Evolutionary conservation across 2,888 invertebrate genomes (phyloP).

Genomic region (Falcaria lacertinaria): DNA sequence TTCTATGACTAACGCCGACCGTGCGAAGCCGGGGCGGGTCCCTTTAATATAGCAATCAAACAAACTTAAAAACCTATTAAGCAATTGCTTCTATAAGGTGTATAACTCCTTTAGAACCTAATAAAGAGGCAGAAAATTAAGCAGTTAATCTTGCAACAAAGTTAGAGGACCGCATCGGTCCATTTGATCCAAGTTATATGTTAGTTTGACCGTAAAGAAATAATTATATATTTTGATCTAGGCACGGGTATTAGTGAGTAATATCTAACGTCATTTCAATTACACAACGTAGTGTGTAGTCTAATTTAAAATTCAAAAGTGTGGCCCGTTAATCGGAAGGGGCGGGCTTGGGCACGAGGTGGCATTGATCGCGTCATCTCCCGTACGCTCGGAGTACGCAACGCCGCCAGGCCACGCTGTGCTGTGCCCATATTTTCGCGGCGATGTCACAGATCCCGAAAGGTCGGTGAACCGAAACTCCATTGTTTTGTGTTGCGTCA

Average conservation of each 20-base stretch:
- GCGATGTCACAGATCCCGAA: constrained; percentile 72
- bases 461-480: constrained; percentile 73
- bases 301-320: constrained; percentile 68
- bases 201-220: neutral
- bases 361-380: constrained; percentile 60
- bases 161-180: neutral
- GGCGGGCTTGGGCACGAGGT: constrained; percentile 53
- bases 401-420: constrained; percentile 38
- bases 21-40: too few species aligned
- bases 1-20: too few species aligned
- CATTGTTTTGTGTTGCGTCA: constrained; percentile 76
- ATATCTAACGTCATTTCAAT: constrained; percentile 57
- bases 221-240: neutral
- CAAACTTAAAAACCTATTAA: too few species aligned
- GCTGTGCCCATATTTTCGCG: constrained; percentile 69
- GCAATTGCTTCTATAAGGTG: too few species aligned
- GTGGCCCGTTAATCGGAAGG: constrained; percentile 58
- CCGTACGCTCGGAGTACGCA: constrained; percentile 34
- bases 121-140: neutral
- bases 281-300: constrained; percentile 51
- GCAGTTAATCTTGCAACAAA: neutral
- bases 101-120: neutral
- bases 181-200: neutral
- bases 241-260: constrained; percentile 25
- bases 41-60: too few species aligned